Percentiles rank a stretch among this genome's conserved stretches.
Evolutionary conservation across 2,113 vertebrate species (phyloP).

Genomic region (Phycodurus eques): DNA sequence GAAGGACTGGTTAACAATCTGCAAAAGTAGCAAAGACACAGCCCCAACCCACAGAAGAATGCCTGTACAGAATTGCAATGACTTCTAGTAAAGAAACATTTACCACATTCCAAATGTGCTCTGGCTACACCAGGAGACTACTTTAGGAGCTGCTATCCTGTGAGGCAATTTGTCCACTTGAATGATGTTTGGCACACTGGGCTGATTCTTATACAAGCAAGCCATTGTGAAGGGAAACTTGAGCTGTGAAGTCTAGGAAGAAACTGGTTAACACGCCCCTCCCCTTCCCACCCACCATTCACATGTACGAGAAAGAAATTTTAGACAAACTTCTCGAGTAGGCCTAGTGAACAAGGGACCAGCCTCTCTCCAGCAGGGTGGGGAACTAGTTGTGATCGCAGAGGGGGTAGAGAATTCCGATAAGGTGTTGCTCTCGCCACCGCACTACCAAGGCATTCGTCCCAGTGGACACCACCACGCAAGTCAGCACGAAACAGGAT

Average conservation of each 20-base stretch:
- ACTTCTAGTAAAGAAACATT: conserved; percentile 58
- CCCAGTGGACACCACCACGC: conserved; percentile 67
- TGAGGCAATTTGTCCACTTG: conserved; percentile 58
- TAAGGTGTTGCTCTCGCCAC: conserved; percentile 61
- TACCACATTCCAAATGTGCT: conserved; percentile 56
- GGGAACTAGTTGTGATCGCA: conserved; percentile 64
- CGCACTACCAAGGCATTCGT: conserved; percentile 72
- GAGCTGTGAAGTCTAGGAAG: conserved; percentile 76
- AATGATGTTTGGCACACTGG: conserved; percentile 41
- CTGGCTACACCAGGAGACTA: conserved; percentile 61
- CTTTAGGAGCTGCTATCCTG: conserved; percentile 55
- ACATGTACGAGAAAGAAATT: neutral
- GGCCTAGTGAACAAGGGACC: conserved; percentile 67
- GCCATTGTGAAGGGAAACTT: conserved; percentile 49
- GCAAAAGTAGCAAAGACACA: conserved; percentile 75
- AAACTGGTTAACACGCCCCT: conserved; percentile 69
- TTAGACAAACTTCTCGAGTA: conserved; percentile 55
- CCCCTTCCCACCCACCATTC: conserved; percentile 16
- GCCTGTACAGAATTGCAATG: conserved; percentile 47
- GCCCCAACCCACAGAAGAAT: conserved; percentile 57
- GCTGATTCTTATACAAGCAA: conserved; percentile 60
- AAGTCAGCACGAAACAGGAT: conserved; percentile 61
- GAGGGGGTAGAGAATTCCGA: conserved; percentile 59
- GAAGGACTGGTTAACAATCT: conserved; percentile 67
- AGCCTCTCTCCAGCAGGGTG: conserved; percentile 49